Evolutionary conservation across 2,888 invertebrate genomes (phyloP), one percentile per base, ranked within the genome.

Genomic region (Oscheius onirici): DNA sequence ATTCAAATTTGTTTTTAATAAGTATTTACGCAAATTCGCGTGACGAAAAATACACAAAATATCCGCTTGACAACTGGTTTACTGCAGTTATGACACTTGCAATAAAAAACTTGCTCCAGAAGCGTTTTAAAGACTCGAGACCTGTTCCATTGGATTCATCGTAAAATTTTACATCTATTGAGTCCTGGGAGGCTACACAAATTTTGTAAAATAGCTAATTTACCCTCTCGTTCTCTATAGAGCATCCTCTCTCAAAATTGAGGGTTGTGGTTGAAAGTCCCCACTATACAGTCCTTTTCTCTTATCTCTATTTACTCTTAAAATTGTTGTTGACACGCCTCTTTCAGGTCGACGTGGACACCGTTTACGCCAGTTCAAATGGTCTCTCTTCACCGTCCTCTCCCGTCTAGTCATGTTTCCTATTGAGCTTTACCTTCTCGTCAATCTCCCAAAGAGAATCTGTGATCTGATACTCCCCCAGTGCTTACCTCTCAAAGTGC

Each of bases 281-380:
- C n/a, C 15, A 17, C 17, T 10, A 49, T 17, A 24, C 34, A 22
- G 22, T 26, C n/a, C 52, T 52, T 6, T 24, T 24, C 24, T 24
- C 52, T 52, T 11, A 43, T 58, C 13, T 63, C 60, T 60, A 24
- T 60, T 60, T 60, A 43, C 60, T 20, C 41, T 46, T 34, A 44
- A n/a, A 28, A 20, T 22, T 24, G 11, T 24, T 58, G 58, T 58
- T 58, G 40, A 58, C 41, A n/a, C 58, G 13, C 22, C 52, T 58
- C n/a, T 40, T 63, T 49, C 52, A 66, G 66, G 66, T 66, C 52
- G 66, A 66, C 22, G 54, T 66, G 17, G 66, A 66, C 17, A 66
- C 66, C 17, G 66, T 66, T 13, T 66, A 66, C 49, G 26, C 46
- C 46, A 49, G 63, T 20, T 17, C 58, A n/a, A 58, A 58, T 63